Evolutionary conservation across 2,113 vertebrate species (phyloP), one percentile per base, ranked within the genome.

Genomic region (Ranitomeya imitator): DNA sequence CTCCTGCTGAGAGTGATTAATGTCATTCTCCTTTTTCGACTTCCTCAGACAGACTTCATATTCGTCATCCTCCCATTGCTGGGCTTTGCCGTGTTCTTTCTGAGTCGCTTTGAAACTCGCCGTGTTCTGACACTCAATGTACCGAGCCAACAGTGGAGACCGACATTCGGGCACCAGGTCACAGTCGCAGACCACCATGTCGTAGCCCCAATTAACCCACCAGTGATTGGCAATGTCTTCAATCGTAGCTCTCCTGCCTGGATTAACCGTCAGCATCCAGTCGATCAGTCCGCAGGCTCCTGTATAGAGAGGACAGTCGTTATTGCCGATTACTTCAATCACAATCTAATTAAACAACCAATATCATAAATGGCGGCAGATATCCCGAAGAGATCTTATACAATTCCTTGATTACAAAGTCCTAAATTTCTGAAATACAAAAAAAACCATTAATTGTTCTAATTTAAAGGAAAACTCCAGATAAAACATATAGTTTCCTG

Each of bases 141-240:
- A 95, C 71, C 95, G 93, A 51, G 94, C 94, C 89, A 95, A 89
- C 69, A 95, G 89, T 0, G 95, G 95, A 9, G 94, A 95, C 65
- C 93, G 93, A 87, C 93, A 94, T n/a, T 94, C 94, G 65, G 92
- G 92, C 79, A 89, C 91, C 12, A 92, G 90, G 31, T 91, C 91
- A 85, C 94, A 95, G 92, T 95, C 94, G 76, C 94, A 95, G 67
- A 95, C 91, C 31, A 92, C 90, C 79, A 93, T 90, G 89, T 94
- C 94, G 81, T 93, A 94, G 79, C 94, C 94, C 94, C 92, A 95
- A 90, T 96, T 96, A 76, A 96, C 94, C 95, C 95, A 96, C 94
- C 95, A 95, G 90, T 96, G 95, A 91, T 94, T 94, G 86, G 94
- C 93, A 51, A 96, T 94, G 9, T 96, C 95, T 90, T 96, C 95